Base-by-base conservation (phyloP, 2,797 vertebrate species). In the Cichlasoma orientale region DNA sequence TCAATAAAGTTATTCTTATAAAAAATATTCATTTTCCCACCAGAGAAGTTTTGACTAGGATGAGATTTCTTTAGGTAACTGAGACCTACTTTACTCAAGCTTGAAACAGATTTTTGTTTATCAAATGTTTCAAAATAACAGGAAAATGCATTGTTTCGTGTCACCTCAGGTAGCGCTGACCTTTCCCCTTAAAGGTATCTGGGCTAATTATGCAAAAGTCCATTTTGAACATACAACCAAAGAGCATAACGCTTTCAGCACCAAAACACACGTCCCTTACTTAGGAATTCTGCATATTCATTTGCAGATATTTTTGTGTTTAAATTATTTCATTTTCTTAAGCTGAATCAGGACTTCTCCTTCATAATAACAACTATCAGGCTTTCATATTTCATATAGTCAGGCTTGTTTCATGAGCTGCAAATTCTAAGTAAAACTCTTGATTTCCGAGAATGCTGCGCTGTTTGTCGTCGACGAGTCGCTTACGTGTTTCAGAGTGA, bases 401-500 rank as follows among this genome's bases (percentile, higher is more conserved):
- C 79, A 69, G 54, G 27, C 52, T 3, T 6, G 56, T 54, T 66
- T 85, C 4, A n/a, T 56, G 23, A 54, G 27, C 47, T 73, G 23
- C 53, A 18, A 59, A 41, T 57, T 68, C 16, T 56, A 29, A 19
- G 50, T 82, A 4, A 36, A 75, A 56, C 29, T 36, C 21, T 41
- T 44, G 1, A 55, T 50, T 56, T 25, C 19, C 2, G 1, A 44
- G 6, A 57, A 16, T 55, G 27, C 14, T 27, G 3, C 21, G 21
- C 19, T 41, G 71, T 25, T 72, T 47, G 69, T 74, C 31, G 38
- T 23, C n/a, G 0, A 0, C 52, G 69, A 81, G 44, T 84, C 82
- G 58, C 9, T 73, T 53, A 74, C 53, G 54, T 68, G 41, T 6
- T 77, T 56, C 25, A 3, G 36, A 53, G 57, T 82, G 79, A 89